Conservation (phyloP, 2,113 vertebrate species). For the Mustela nigripes region DNA sequence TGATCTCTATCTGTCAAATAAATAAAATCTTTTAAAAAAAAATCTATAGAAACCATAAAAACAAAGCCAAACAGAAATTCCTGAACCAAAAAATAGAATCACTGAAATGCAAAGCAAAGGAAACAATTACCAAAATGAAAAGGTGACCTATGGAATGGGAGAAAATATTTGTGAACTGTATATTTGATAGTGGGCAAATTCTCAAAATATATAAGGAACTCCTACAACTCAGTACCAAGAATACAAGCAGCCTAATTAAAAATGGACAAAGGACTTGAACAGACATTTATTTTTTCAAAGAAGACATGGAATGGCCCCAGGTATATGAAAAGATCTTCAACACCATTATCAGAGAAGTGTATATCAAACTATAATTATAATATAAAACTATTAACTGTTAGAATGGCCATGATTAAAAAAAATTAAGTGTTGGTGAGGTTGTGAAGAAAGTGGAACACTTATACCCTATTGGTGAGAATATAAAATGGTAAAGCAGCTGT, state of each 20-base stretch:
- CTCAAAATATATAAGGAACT: not conserved
- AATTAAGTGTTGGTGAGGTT: not conserved
- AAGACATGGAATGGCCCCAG: not conserved
- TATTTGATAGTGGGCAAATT: not conserved
- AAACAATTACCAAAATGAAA: not conserved
- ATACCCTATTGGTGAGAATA: not conserved
- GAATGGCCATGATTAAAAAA: not conserved
- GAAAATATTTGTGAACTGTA: not conserved
- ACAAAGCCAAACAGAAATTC: not conserved
- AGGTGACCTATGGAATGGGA: too few relatives aligned
- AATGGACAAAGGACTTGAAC: not conserved
- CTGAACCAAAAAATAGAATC: not conserved
- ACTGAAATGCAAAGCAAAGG: not conserved
- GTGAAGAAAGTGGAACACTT: not conserved
- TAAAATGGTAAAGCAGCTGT: not conserved
- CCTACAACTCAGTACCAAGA: not conserved
- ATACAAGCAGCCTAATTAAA: not conserved
- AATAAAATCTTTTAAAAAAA: not conserved
- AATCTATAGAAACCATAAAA: not conserved
- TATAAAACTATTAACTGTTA: not conserved
- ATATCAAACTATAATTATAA: not conserved
- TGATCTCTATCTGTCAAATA: too few relatives aligned
- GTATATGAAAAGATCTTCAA: not conserved
- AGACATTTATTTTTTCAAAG: not conserved
- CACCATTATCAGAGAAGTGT: not conserved